phyloP scores from a whole-genome alignment of 2,888 invertebrate genomes.

The Halictus quadricinctus region DNA sequence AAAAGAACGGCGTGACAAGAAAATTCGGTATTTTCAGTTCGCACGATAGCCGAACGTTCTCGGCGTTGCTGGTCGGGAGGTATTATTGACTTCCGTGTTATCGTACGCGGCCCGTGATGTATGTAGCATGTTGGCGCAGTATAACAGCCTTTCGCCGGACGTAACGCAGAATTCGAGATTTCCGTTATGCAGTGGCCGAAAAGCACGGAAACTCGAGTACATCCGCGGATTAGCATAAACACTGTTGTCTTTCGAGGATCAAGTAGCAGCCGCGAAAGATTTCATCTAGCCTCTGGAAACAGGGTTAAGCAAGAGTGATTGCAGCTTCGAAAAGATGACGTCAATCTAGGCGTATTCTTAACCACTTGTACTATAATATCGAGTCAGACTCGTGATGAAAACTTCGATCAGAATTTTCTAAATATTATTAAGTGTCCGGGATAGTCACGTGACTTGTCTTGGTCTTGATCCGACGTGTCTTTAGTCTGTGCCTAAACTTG shows the following conservation, averaged over 20 bases:
- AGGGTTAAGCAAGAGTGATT: slow-evolving; percentile 16
- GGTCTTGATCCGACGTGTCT: too few relatives aligned
- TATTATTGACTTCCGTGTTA: slow-evolving; percentile 25
- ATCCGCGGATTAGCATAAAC: slow-evolving; percentile 59
- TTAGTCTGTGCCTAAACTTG: too few relatives aligned
- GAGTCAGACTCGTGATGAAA: too few relatives aligned
- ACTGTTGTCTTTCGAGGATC: slow-evolving; percentile 59
- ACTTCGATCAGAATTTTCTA: too few relatives aligned
- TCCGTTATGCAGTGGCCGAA: slow-evolving; percentile 37
- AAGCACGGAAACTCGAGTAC: slow-evolving; percentile 31
- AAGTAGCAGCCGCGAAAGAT: slow-evolving; percentile 44
- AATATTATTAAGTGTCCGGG: too few relatives aligned
- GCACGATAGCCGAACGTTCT: slow-evolving; percentile 27
- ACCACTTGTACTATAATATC: too few relatives aligned
- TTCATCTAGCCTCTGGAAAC: slow-evolving; percentile 46
- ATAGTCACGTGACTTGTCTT: too few relatives aligned
- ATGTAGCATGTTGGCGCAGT: slow-evolving; percentile 16
- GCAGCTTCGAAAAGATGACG: slow-evolving; percentile 12
- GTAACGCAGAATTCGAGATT: slow-evolving; percentile 46
- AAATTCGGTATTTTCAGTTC: slow-evolving; percentile 30
- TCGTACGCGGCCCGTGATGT: not conserved
- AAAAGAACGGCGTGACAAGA: not conserved
- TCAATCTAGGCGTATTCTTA: too few relatives aligned
- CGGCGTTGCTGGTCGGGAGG: not conserved
- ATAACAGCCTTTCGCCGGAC: slow-evolving; percentile 21